Percentiles rank a stretch among this genome's conserved stretches.
phyloP scores from a whole-genome alignment of 2,113 vertebrate genomes.

The Salminus brasiliensis region DNA sequence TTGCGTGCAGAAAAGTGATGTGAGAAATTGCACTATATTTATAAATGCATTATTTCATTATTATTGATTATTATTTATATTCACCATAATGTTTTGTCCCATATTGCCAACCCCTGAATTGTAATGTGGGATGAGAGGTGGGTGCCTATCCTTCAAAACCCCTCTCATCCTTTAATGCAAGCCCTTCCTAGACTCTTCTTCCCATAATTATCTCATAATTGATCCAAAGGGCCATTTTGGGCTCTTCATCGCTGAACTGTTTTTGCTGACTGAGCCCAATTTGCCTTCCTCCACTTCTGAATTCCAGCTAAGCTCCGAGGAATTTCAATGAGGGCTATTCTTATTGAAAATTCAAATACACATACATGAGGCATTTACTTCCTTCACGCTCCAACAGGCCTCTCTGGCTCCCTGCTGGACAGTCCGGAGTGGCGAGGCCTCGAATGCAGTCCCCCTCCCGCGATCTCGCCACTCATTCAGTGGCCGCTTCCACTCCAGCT shows the following conservation, averaged over 20 bases:
- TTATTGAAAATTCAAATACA: conserved; percentile 17
- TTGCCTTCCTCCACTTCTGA: background rate
- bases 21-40: too few relatives aligned
- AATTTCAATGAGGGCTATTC: conserved; percentile 22
- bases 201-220: conserved; percentile 15
- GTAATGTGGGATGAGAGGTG: background rate
- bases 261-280: conserved; percentile 22
- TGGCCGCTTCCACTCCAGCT: background rate
- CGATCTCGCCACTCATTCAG: background rate
- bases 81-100: too few relatives aligned
- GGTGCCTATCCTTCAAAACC: background rate
- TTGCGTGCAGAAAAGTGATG: too few relatives aligned
- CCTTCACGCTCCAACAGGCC: conserved; percentile 14
- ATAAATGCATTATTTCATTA: too few relatives aligned
- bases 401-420: conserved; percentile 28
- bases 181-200: background rate
- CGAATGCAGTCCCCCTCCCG: background rate
- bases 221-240: background rate
- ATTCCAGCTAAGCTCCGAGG: background rate
- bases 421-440: background rate
- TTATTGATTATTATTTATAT: too few relatives aligned
- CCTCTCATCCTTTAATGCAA: background rate
- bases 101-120: too few relatives aligned
- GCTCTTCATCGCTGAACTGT: background rate
- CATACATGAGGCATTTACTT: background rate